Base-by-base conservation (phyloP, 2,888 invertebrate species). In the Apotomis turbidana region DNA sequence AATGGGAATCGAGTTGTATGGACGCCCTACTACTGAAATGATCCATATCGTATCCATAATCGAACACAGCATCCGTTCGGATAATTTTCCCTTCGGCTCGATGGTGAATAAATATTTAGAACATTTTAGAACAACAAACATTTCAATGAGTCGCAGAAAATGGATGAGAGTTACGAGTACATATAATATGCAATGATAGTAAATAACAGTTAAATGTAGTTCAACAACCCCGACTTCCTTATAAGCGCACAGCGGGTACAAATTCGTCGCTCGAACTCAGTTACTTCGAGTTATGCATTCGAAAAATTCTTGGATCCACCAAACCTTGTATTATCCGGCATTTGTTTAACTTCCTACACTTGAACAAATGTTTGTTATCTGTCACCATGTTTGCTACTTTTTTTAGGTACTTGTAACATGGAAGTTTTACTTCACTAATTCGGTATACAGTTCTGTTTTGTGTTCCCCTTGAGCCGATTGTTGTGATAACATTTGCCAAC, bases 401-500 rank as follows among this genome's bases (percentile, higher is more conserved):
- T 57, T 58, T 38, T 59, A 41, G 41, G 41, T 60, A 10, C 49
- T 9, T 4, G 13, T 60, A 15, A n/a, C 54, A 66, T 57, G 44
- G n/a, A 57, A 57, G 55, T 66, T 66, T 46, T 27, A 55, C 6
- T 36, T 44, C 10, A 57, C n/a, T 3, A 4, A 27, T 54, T 36
- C 46, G 46, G 27, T 27, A 27, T 55, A n/a, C 36, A 58, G 38
- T 51, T 70, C 52, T 62, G 70, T 69, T 62, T 55, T 44, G 44
- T 59, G 44, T 59, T 68, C 44, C 41, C 55, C 55, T 62, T 38
- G 6, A 57, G 49, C 64, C 59, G 59, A 38, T 38, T 71, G 58
- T 71, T 62, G 51, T 62, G 62, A 62, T 62, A 72, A 58, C 67
- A 58, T 36, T 41, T 60, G 49, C 58, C 58, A 52, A 46, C 51